These are phyloP conservation scores for Euleptes europaea DNA, from an alignment of 2,113 vertebrate genomes.

Conservation along the genomic window DNA sequence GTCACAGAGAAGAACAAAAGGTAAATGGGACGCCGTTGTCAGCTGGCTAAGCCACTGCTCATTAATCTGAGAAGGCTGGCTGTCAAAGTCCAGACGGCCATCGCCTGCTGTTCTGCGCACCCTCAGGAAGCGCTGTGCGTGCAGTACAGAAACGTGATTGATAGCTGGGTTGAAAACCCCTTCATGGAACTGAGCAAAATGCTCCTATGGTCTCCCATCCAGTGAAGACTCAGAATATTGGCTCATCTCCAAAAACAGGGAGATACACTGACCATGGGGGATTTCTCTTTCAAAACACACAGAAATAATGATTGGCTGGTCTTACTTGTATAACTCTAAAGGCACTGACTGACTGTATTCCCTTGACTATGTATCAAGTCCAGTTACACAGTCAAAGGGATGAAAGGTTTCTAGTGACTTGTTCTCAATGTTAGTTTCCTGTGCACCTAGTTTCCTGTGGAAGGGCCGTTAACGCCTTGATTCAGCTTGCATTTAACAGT, in stretches of 20 bases:
- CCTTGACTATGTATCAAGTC: background rate
- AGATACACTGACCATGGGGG: background rate
- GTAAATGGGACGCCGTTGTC: background rate
- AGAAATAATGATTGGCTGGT: too few relatives aligned
- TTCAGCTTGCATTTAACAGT: background rate
- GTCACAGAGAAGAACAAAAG: background rate
- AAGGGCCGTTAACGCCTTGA: background rate
- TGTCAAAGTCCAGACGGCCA: accelerated
- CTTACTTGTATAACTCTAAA: too few relatives aligned
- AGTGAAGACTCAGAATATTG: background rate
- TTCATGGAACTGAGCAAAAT: background rate
- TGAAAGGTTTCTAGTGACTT: background rate
- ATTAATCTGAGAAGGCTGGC: background rate
- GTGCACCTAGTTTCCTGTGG: background rate
- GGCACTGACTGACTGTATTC: too few relatives aligned
- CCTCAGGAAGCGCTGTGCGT: background rate
- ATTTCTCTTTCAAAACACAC: accelerated
- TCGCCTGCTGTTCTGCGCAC: background rate
- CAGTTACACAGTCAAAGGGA: background rate
- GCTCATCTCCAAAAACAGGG: background rate
- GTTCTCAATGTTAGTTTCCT: background rate
- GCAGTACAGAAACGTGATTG: background rate
- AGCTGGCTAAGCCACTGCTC: background rate
- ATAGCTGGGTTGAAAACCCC: background rate
- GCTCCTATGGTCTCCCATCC: background rate